Percentiles rank a stretch among this genome's conserved stretches.
phyloP scores from a whole-genome alignment of 1,140 invertebrate genomes.

The Acyrthosiphon pisum region DNA sequence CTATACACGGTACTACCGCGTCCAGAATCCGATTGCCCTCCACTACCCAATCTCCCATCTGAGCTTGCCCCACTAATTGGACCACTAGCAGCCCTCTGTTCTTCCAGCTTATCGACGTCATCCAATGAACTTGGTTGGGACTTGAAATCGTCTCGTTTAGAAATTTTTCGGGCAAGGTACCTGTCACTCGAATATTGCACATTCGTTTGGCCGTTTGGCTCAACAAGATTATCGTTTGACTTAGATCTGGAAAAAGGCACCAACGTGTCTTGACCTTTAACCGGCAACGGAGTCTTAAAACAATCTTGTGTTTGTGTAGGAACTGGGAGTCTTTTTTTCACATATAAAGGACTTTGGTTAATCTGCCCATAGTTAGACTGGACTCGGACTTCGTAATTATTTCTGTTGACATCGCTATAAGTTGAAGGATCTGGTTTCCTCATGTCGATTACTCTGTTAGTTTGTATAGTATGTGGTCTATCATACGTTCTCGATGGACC shows the following conservation, averaged over 20 bases:
- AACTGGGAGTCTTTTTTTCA: conserved; percentile 40
- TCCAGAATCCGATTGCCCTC: conserved; percentile 70
- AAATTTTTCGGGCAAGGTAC: conserved; percentile 45
- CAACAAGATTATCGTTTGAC: conserved; percentile 49
- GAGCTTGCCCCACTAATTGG: conserved; percentile 62
- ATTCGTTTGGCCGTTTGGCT: conserved; percentile 22
- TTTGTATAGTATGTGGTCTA: conserved; percentile 48
- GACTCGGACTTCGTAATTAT: conserved; percentile 44
- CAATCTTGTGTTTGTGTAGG: conserved; percentile 26
- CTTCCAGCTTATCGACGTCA: conserved; percentile 58
- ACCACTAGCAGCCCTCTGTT: conserved; percentile 49
- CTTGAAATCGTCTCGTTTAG: conserved; percentile 46
- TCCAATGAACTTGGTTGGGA: conserved; percentile 54
- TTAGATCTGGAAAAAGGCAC: conserved; percentile 43
- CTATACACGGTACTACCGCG: conserved; percentile 78
- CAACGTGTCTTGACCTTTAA: not conserved
- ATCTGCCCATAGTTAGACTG: conserved; percentile 48
- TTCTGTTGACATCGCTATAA: conserved; percentile 22
- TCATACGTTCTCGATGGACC: conserved; percentile 47
- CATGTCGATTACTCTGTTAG: conserved; percentile 39
- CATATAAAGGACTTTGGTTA: conserved; percentile 42
- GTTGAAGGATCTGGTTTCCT: conserved; percentile 20
- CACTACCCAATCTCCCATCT: conserved; percentile 70
- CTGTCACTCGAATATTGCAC: conserved; percentile 48
- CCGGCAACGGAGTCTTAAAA: conserved; percentile 41